These are phyloP conservation scores for Monarcha castaneiventris DNA, from an alignment of 2,113 vertebrate species.

Conservation along the genomic window DNA sequence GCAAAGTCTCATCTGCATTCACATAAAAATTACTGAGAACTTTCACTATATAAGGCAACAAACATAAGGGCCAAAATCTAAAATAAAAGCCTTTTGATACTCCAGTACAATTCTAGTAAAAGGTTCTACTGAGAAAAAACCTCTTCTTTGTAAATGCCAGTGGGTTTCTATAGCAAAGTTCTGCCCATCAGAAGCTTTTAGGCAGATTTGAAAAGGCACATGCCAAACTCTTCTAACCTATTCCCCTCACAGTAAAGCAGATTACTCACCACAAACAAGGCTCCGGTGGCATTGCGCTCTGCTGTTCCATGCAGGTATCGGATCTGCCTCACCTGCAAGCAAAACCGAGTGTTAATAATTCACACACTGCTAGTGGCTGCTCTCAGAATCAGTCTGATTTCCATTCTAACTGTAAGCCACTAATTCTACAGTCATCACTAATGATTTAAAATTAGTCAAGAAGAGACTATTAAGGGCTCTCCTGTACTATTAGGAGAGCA, in stretches of 20 bases:
- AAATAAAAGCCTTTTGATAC: neutral
- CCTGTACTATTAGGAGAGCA: neutral
- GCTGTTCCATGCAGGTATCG: conserved; percentile 82
- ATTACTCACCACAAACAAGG: conserved; percentile 89
- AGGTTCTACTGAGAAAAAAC: neutral
- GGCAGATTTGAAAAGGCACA: neutral
- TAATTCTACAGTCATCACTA: neutral
- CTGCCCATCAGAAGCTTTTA: neutral
- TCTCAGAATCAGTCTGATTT: neutral
- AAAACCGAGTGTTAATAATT: neutral
- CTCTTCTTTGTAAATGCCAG: neutral
- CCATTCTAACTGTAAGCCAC: neutral
- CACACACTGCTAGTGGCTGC: neutral
- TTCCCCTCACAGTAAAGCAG: neutral
- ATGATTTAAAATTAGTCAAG: neutral
- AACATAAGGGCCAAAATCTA: neutral
- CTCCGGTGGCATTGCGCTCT: conserved; percentile 78
- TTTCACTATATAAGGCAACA: neutral
- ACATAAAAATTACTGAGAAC: neutral
- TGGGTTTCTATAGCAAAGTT: neutral
- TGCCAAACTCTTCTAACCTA: neutral
- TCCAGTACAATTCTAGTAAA: neutral
- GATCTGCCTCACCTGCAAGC: conserved; percentile 79
- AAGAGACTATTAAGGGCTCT: neutral
- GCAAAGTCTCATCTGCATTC: neutral